Base-by-base conservation (phyloP, 2,113 vertebrate species). In the Leptobrachium ailaonicum region DNA sequence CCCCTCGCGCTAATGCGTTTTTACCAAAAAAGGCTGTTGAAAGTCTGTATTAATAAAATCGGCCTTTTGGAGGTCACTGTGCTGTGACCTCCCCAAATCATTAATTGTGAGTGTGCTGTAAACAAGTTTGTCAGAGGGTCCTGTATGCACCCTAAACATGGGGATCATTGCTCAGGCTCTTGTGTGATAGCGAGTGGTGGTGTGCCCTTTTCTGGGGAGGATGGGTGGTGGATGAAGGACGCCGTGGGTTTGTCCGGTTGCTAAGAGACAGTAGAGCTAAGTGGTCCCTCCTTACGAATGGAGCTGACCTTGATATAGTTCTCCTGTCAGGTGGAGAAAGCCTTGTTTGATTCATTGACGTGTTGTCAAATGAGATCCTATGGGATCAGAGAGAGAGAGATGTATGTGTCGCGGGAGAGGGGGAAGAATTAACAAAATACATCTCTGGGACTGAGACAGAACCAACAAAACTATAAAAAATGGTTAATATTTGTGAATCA, bases 291-390 rank as follows among this genome's bases (percentile, higher is more conserved):
- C 82, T 54, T 44, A 50, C 8, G 54, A 69, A 44, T 12, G 11
- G 63, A 54, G 54, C 60, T 82, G 83, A 78, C 79, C 79, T 77
- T 78, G 66, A n/a, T 67, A 14, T 45, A 68, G 63, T 14, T 75
- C 44, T n/a, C 62, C 81, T 73, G 54, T 82, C 81, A 76, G 74
- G 74, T 32, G 69, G 9, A 73, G 10, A 43, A 62, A 53, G 54
- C n/a, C 75, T 67, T 14, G 32, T 63, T 78, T 78, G 75, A 74
- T 78, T 82, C 64, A 82, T 78, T 78, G 75, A 73, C 81, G 43
- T 63, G 75, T 78, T 68, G 75, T 75, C 63, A 50, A 83, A 64
- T 81, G 71, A 81, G 66, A 72, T 75, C 79, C 71, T 62, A 41
- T 74, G n/a, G 71, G 66, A n/a, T 74, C 50, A 43, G 71, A 43